Conservation (phyloP, 1,140 invertebrate species). For the Pemphigus obesinymphae region DNA sequence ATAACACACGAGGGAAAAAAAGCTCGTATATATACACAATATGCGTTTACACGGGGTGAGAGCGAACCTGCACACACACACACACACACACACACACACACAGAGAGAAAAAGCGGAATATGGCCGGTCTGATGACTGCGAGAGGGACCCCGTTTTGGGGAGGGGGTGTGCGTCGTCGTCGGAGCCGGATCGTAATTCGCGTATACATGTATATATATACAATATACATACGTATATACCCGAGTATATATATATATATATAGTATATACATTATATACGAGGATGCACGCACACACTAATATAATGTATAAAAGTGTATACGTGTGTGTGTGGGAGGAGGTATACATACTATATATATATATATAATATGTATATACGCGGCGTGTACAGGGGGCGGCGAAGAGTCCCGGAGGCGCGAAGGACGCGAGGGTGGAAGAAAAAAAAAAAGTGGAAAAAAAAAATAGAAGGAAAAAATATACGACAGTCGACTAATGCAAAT, state of each 20-base stretch:
- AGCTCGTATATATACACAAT: background rate
- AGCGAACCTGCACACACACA: no score
- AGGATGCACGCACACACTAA: no score
- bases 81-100: no score
- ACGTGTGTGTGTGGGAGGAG: background rate
- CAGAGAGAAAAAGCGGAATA: background rate
- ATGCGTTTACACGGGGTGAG: background rate
- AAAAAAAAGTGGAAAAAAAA: background rate
- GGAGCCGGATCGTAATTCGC: background rate
- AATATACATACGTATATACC: background rate
- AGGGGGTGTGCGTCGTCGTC: background rate
- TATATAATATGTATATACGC: background rate
- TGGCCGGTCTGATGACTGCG: background rate
- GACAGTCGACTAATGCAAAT: slow-evolving; percentile 33
- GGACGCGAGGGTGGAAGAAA: background rate
- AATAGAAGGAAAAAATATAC: background rate
- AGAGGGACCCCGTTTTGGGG: no score
- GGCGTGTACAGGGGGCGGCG: background rate
- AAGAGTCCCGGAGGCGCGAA: background rate
- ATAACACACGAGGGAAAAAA: slow-evolving; percentile 14
- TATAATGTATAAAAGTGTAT: background rate
- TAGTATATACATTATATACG: no score
- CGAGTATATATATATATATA: background rate
- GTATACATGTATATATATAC: background rate
- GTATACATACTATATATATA: background rate